Conservation (phyloP, 2,797 vertebrate genomes). For the Eleutherodactylus coqui region DNA sequence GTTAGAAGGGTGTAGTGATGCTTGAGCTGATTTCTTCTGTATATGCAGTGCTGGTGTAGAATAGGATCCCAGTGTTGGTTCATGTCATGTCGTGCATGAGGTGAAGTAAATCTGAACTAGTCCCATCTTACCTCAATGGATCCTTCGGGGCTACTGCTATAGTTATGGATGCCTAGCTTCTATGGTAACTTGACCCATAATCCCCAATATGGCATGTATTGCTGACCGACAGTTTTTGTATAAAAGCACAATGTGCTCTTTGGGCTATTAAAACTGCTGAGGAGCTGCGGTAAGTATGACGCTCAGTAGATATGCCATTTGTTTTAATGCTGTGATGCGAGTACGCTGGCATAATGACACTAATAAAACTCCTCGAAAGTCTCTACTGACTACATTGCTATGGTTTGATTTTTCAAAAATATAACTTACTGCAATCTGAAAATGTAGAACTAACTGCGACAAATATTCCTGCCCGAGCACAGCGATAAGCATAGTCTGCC, state of each 20-base stretch:
- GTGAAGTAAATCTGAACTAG: neutral
- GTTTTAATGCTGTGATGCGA: neutral
- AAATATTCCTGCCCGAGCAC: constrained; percentile 38
- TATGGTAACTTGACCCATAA: neutral
- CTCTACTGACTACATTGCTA: neutral
- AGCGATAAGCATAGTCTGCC: constrained; percentile 57
- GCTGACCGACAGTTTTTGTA: neutral
- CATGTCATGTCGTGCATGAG: neutral
- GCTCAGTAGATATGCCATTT: too few relatives aligned
- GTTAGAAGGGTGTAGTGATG: neutral
- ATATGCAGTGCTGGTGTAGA: neutral
- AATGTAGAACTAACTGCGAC: constrained; percentile 44
- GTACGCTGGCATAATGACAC: neutral
- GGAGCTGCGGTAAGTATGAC: neutral
- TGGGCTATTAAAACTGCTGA: neutral
- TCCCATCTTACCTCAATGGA: neutral
- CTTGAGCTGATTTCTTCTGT: neutral
- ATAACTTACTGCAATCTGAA: constrained; percentile 56
- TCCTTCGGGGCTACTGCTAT: neutral
- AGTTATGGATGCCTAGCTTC: neutral
- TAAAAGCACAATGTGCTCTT: neutral
- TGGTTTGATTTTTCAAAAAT: neutral
- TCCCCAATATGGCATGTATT: neutral
- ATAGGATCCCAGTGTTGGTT: neutral
- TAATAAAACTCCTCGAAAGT: neutral